phyloP scores from a whole-genome alignment of 2,113 vertebrate genomes.

The Rousettus leschenaultii region DNA sequence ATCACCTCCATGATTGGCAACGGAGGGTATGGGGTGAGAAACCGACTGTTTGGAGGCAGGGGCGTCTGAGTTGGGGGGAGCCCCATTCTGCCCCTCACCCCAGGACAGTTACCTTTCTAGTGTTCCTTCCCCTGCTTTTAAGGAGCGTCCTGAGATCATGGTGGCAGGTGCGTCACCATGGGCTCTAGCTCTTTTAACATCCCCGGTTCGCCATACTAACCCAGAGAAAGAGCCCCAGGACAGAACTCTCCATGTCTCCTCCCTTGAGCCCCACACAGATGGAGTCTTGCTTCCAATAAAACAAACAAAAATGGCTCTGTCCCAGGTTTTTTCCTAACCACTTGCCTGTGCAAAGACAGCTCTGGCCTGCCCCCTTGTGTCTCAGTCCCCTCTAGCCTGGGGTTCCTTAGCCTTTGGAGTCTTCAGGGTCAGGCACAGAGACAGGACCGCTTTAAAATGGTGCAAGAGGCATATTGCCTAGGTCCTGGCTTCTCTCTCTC shows the following conservation, averaged over 20 bases:
- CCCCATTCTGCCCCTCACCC: not conserved
- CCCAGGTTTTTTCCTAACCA: not conserved
- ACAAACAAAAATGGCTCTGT: slow-evolving; percentile 47
- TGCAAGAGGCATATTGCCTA: not conserved
- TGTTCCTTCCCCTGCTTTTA: not conserved
- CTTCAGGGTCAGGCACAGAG: not conserved
- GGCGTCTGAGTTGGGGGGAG: not conserved
- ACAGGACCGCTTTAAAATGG: not conserved
- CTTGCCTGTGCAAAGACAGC: not conserved
- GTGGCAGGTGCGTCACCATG: not conserved
- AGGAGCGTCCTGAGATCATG: not conserved
- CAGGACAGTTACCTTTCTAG: not conserved
- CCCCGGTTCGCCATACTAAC: not conserved
- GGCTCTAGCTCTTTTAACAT: not conserved
- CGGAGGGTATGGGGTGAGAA: not conserved
- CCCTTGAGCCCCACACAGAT: not conserved
- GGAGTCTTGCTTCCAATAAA: slow-evolving; percentile 66
- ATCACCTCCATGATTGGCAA: not conserved
- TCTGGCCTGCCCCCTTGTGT: not conserved
- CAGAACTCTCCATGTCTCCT: not conserved
- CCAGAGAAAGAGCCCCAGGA: not conserved
- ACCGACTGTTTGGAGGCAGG: not conserved
- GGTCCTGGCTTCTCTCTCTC: not conserved
- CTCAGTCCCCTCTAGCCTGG: not conserved
- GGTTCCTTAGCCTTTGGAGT: not conserved